Evolutionary conservation across 2,888 invertebrate species (phyloP), one percentile per base, ranked within the genome.

Genomic region (Sarcophaga subvicina): DNA sequence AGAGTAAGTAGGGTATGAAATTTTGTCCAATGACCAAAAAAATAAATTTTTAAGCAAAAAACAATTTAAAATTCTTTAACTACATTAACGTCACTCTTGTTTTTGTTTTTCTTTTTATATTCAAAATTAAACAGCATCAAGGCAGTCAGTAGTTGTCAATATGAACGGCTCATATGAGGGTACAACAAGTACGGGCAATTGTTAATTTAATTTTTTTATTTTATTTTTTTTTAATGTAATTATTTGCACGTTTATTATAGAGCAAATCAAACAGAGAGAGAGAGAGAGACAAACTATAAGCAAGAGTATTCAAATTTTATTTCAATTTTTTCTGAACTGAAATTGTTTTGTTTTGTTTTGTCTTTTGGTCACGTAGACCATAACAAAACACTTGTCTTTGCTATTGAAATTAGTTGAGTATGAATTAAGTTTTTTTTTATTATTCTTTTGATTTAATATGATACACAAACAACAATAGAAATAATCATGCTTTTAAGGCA

Each of bases 311-410:
- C 54, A 25, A 79, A 63, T 64, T 64, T 64, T 20, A 47, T 8
- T 62, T n/a, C 4, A 37, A 6, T 37, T 37, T 37, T 37, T 37
- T 37, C 6, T 37, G 6, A 37, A 37, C 37, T 37, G 8, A 70
- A 37, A 62, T 70, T 70, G 14, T 49, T 11, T 25, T 47, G 14
- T 49, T 11, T 25, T 47, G 20, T 37, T 67, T n/a, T 54, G 47
- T 70, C 4, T 49, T 59, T 77, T n/a, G 73, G 81, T 86, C 85
- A 86, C 85, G 85, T 86, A 82, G 75, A 60, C 82, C 81, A 12
- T 14, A 37, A 37, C 37, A 85, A 81, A 79, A 70, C 75, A 78
- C 73, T 85, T 85, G 81, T 73, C 69, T 17, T 17, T 82, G 70
- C 37, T 82, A 86, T 86, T 75, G 62, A 81, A 69, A 86, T 79